These are phyloP conservation scores for Gisinianus flammeolus DNA, from an alignment of 2,888 invertebrate genomes.

Conservation along the genomic window DNA sequence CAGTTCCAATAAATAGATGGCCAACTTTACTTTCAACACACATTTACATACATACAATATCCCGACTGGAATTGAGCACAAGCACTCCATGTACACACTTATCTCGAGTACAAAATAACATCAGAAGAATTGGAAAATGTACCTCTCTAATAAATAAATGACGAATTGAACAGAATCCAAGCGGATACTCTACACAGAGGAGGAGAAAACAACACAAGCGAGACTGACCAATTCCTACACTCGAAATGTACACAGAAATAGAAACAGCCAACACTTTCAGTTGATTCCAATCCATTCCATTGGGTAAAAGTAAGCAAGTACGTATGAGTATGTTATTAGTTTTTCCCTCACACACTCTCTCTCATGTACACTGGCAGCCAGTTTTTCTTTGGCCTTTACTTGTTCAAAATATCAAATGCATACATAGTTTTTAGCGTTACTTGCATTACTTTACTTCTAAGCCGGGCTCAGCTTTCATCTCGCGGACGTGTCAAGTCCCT, in stretches of 20 bases:
- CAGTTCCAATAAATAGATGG: slow-evolving; percentile 21
- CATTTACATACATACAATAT: slow-evolving; percentile 14
- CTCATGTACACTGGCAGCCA: too few relatives aligned
- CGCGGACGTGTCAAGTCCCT: slow-evolving; percentile 43
- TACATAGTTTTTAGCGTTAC: not conserved
- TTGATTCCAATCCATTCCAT: not conserved
- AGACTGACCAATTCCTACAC: not conserved
- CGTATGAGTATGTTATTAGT: not conserved
- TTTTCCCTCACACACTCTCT: too few relatives aligned
- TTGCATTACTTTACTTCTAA: not conserved
- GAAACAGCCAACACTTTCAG: not conserved
- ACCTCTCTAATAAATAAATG: slow-evolving; percentile 31
- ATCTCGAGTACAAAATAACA: not conserved
- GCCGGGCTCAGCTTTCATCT: slow-evolving; percentile 41
- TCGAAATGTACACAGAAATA: not conserved
- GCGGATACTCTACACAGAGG: not conserved
- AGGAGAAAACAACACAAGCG: not conserved
- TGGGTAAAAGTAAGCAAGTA: not conserved
- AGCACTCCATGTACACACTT: not conserved
- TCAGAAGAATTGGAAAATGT: slow-evolving; percentile 25
- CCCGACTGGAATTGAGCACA: not conserved
- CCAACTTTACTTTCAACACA: not conserved
- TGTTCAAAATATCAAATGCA: not conserved
- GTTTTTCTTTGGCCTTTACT: not conserved
- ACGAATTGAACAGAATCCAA: slow-evolving; percentile 14